Evolutionary conservation across 1,140 invertebrate genomes (phyloP), one percentile per base, ranked within the genome.

Genomic region (Zaprionus inermis): DNA sequence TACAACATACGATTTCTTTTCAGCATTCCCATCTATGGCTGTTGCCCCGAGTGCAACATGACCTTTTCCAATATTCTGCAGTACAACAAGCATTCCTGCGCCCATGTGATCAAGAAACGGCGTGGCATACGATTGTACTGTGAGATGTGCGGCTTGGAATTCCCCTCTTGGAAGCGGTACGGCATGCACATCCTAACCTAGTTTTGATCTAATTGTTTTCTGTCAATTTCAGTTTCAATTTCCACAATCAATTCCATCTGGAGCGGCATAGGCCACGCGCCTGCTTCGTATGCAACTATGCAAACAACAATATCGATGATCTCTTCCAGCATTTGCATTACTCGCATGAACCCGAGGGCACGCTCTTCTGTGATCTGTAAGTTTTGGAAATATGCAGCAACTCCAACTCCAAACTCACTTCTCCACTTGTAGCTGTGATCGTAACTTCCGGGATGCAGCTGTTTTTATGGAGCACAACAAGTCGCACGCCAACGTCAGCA

Each of bases 201-300:
- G 32, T 2, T 24, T 1, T 10, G 4, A 20, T 20, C 30, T 51
- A 11, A 61, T n/a, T 36, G 24, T 44, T 60, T n/a, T 3, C 49
- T 5, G 11, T 12, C n/a, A 5, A 28, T 64, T 68, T 4, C 64
- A 92, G 91, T 14, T 92, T 82, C 12, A 73, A 79, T 28, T 92
- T 92, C 41, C 91, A 92, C 44, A 82, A 88, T 65, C 91, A 92
- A 66, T 92, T 92, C 41, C 91, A 92, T 72, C 51, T 92, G 56
- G 80, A 89, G 30, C 76, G 79, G 0, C 91, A 88, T 20, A 60
- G 91, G 5, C 85, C 91, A 1, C 81, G 86, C 22, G 75, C 56
- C 4, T 92, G 91, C 28, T 80, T 92, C 16, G 72, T 92, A 11
- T 92, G 91, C 51, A 68, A 80, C 24, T 76, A 63, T 59, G 57